Evolutionary conservation across 2,113 vertebrate species (phyloP), one percentile per base, ranked within the genome.

Genomic region (Todiramphus chloris): DNA sequence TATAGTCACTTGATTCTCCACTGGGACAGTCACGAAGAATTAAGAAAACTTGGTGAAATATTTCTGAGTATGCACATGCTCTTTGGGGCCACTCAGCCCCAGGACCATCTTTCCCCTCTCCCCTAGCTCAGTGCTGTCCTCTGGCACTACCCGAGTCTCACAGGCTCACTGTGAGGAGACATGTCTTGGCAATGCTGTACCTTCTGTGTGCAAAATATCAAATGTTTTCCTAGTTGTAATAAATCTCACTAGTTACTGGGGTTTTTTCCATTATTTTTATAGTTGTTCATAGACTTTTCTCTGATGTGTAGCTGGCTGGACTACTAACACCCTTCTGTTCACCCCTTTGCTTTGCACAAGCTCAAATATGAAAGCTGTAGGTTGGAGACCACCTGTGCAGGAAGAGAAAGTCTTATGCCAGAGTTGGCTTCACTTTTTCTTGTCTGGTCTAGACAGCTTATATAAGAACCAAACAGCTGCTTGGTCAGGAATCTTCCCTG

Each of bases 211-310:
- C 70, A 92, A 73, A 90, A 60, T 28, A 75, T 48, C 35, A 53
- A 55, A 76, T 62, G 24, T 48, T 88, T 90, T 80, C 50, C 50
- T 63, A 76, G 30, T 10, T 66, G 50, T 69, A 80, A 55, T 73
- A 88, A 85, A 69, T 77, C 63, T 86, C 67, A 58, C 44, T 73
- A 31, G 50, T 83, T 92, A 86, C 48, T 76, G 39, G 23, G 6
- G 6, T 60, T 91, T 94, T 93, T 92, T 88, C 82, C 75, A 39
- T 48, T 77, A 66, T 73, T 95, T 90, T 83, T 51, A 60, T 13
- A 76, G 70, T 13, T 19, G 28, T 79, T 85, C 33, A 43, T 39
- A 66, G 67, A 58, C n/a, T 80, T 75, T 64, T 72, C n/a, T 87
- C 60, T 76, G 35, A 64, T 58, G 43, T 69, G 53, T 12, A 64